Evolutionary conservation across 2,888 invertebrate species (phyloP).

Genomic region (Synergus itoensis): DNA sequence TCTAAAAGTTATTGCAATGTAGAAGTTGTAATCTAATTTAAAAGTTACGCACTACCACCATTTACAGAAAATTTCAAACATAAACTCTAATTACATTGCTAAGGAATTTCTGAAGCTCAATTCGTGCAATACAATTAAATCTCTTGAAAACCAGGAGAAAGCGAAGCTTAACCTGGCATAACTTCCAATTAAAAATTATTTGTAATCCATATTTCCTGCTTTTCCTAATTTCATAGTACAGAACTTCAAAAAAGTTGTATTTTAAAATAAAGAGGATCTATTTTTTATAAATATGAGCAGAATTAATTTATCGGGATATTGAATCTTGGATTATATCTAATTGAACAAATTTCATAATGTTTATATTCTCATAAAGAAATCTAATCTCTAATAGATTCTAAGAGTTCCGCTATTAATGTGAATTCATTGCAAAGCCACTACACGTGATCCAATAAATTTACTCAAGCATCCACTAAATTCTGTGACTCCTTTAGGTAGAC

Average conservation of each 20-base stretch:
- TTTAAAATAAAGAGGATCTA: not conserved
- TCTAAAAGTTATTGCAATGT: not conserved
- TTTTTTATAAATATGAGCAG: too few species aligned
- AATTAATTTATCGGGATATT: too few species aligned
- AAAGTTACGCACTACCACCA: not conserved
- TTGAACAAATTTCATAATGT: not conserved
- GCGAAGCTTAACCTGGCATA: not conserved
- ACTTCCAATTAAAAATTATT: not conserved
- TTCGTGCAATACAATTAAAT: not conserved
- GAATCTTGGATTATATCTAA: too few species aligned
- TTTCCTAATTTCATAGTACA: not conserved
- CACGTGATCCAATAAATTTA: conserved; percentile 30
- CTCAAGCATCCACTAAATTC: conserved; percentile 38
- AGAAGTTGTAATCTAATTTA: not conserved
- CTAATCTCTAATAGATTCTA: not conserved
- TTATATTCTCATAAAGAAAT: not conserved
- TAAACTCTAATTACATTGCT: not conserved
- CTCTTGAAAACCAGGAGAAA: not conserved
- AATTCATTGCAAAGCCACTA: conserved; percentile 12
- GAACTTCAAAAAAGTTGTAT: not conserved
- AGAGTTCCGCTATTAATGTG: not conserved
- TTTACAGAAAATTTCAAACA: not conserved
- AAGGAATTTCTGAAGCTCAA: not conserved
- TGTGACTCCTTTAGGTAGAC: conserved; percentile 25
- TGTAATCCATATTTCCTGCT: not conserved